These are phyloP conservation scores for Tiliqua scincoides DNA, from an alignment of 2,113 vertebrate genomes.

Conservation along the genomic window DNA sequence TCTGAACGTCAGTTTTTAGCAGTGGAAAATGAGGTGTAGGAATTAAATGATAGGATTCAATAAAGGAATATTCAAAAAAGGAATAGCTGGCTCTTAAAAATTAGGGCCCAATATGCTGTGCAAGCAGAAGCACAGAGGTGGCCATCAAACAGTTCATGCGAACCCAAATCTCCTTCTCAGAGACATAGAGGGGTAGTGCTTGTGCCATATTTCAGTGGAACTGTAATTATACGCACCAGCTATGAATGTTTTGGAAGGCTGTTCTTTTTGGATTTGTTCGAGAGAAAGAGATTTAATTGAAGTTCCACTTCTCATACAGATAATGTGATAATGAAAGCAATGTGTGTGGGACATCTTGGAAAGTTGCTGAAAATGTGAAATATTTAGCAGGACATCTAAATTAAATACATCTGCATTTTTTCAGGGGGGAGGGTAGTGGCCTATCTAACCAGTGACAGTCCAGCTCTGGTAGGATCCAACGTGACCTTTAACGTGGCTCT, in stretches of 20 bases:
- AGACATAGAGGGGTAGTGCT: not conserved
- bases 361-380: not conserved
- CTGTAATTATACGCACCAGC: not conserved
- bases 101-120: not conserved
- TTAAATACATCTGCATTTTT: slow-evolving; percentile 22
- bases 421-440: slow-evolving; percentile 81
- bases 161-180: not conserved
- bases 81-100: not conserved
- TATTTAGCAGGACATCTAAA: not conserved
- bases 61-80: not conserved
- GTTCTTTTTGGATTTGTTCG: too few relatives aligned
- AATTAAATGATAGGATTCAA: not conserved
- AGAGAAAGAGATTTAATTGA: too few relatives aligned
- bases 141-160: too few relatives aligned
- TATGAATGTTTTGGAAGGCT: not conserved
- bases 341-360: not conserved
- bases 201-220: not conserved
- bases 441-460: slow-evolving; percentile 87
- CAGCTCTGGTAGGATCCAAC: slow-evolving; percentile 87
- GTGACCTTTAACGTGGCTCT: slow-evolving; percentile 87
- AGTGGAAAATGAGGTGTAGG: not conserved
- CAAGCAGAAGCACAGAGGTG: not conserved
- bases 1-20: too few relatives aligned
- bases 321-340: not conserved
- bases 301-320: too few relatives aligned